Percentiles rank a stretch among this genome's conserved stretches.
These are phyloP conservation scores for Crypturellus undulatus DNA, from an alignment of 2,113 vertebrate species.

Conservation along the genomic window DNA sequence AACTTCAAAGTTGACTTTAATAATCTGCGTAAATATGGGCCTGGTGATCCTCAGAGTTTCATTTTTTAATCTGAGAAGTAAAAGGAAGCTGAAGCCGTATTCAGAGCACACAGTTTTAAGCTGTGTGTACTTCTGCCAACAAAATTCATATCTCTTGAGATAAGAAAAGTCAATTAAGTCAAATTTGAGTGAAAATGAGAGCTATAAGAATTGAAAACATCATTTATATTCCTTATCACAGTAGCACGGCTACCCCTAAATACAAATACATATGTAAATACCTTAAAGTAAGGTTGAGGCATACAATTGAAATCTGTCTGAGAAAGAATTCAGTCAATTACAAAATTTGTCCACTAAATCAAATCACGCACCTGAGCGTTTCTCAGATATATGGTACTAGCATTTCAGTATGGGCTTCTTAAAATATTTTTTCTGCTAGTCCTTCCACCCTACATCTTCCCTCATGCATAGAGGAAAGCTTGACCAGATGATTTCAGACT, in stretches of 20 bases:
- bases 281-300: not conserved
- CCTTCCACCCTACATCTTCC: not conserved
- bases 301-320: not conserved
- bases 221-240: conserved; percentile 22
- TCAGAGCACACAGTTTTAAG: conserved; percentile 5
- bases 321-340: not conserved
- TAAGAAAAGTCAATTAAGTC: not conserved
- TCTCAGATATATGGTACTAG: not conserved
- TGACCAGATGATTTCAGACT: not conserved
- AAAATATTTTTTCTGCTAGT: not conserved
- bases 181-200: conserved; percentile 10
- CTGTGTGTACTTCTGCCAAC: not conserved
- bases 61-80: not conserved
- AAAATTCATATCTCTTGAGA: conserved; percentile 16
- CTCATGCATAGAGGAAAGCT: not conserved
- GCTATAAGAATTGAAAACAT: conserved; percentile 13
- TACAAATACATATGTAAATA: conserved; percentile 1
- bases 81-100: not conserved
- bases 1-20: not conserved
- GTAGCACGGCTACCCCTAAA: not conserved
- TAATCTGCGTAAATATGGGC: not conserved
- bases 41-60: not conserved
- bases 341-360: not conserved
- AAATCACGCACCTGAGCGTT: not conserved
- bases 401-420: not conserved